Evolutionary conservation across 2,888 invertebrate genomes (phyloP).

Genomic region (Pseudeuparius sepicola): DNA sequence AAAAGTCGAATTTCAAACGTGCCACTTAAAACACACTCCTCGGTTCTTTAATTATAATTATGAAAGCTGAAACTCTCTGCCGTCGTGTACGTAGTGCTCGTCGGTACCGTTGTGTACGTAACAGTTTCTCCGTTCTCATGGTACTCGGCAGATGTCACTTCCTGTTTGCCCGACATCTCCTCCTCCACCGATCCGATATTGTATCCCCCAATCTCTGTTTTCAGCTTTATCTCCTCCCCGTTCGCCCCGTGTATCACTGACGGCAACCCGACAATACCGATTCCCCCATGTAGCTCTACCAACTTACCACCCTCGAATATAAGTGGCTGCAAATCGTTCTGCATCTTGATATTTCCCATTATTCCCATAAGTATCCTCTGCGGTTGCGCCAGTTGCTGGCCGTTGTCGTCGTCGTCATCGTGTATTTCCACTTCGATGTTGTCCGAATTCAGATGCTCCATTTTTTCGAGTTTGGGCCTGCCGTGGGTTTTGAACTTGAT

Average conservation of each 20-base stretch:
- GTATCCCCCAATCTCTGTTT: constrained; percentile 25
- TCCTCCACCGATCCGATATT: constrained; percentile 23
- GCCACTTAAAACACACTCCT: too few species aligned
- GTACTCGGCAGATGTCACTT: constrained; percentile 16
- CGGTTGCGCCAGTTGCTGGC: constrained; percentile 22
- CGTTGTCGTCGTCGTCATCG: constrained; percentile 13
- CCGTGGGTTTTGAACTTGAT: constrained; percentile 37
- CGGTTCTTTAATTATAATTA: constrained; percentile 17
- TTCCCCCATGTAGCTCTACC: constrained; percentile 27
- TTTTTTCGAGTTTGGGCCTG: constrained; percentile 15
- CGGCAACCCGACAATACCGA: constrained; percentile 23
- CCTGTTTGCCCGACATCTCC: constrained; percentile 22
- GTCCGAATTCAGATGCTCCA: neutral
- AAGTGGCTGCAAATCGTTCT: constrained; percentile 26
- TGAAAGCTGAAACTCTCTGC: constrained; percentile 21
- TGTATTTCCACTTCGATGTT: constrained; percentile 16
- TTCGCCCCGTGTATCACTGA: constrained; percentile 27
- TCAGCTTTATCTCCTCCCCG: constrained; percentile 28
- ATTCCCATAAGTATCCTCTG: constrained; percentile 28
- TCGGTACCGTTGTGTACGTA: constrained; percentile 18
- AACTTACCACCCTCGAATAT: constrained; percentile 31
- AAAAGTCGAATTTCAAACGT: too few species aligned
- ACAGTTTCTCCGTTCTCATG: constrained; percentile 16
- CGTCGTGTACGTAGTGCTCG: constrained; percentile 19
- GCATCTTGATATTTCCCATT: constrained; percentile 30